Evolutionary conservation across 2,888 invertebrate species (phyloP).

Genomic region (Ochropleura plecta): DNA sequence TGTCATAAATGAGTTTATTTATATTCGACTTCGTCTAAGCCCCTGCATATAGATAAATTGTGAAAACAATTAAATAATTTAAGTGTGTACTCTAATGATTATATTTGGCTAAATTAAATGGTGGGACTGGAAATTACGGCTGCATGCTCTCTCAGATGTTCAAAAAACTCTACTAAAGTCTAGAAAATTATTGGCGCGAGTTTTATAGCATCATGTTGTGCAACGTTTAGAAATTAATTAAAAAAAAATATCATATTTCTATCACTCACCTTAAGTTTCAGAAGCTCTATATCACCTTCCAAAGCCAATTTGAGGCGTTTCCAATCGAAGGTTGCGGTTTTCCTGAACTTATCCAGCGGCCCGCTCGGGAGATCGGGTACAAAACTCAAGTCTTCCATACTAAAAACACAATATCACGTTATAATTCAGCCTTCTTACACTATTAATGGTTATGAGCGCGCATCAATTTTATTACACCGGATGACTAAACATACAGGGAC

Average conservation of each 20-base stretch:
- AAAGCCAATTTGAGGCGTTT: conserved; percentile 95
- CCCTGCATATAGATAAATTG: not conserved
- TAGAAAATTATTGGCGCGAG: conserved; percentile 42
- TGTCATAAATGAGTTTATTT: not conserved
- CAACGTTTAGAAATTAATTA: conserved; percentile 25
- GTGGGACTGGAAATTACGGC: not conserved
- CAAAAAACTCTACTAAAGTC: not conserved
- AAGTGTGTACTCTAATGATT: not conserved
- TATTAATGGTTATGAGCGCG: conserved; percentile 63
- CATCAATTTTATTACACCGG: conserved; percentile 71
- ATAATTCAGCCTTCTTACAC: conserved; percentile 57
- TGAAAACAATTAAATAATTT: not conserved
- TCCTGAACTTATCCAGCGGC: conserved; percentile 95
- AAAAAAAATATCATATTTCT: conserved; percentile 8
- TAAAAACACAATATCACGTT: conserved; percentile 75
- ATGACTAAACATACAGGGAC: conserved; percentile 77
- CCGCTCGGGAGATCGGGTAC: conserved; percentile 93
- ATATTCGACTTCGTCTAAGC: too few species aligned
- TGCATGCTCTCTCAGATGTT: not conserved
- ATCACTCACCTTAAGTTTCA: conserved; percentile 93
- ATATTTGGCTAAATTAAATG: not conserved
- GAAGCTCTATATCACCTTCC: conserved; percentile 93
- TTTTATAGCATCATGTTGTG: conserved; percentile 18
- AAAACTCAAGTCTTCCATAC: conserved; percentile 91
- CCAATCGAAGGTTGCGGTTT: conserved; percentile 96